Base-by-base conservation (phyloP, 2,113 vertebrate species). In the Spea multiplicata region DNA sequence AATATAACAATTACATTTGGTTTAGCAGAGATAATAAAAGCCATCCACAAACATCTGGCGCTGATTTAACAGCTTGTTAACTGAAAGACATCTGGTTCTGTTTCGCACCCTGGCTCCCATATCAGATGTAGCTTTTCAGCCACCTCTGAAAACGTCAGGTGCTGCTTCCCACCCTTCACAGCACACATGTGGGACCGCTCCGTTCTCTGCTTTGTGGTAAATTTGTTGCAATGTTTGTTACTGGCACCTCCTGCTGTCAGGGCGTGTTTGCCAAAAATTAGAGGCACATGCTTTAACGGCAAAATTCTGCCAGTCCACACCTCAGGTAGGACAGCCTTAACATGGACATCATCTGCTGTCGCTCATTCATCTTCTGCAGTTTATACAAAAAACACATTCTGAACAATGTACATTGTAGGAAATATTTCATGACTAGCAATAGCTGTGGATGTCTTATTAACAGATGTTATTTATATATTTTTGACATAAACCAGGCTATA, bases 201-300 rank as follows among this genome's bases (percentile, higher is more conserved):
- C 52, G 16, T 74, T 53, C 16, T 49, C 64, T 73, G 66, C 71
- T 74, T 52, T 80, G 71, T 49, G 78, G 71, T 61, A 8, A 49
- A 80, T 16, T 14, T 59, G 50, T 80, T 74, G 65, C 71, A 80
- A 80, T 74, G 78, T 68, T 74, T 80, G 71, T 80, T 80, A 47
- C 64, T 80, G 64, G 78, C 78, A 74, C 78, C 71, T 80, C 64
- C 71, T 74, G 78, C 71, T 80, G 78, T 80, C 78, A 80, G 45
- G 65, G 52, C 13, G 3, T 67, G 71, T 68, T 80, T 80, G 66
- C 16, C 5, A 68, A 74, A n/a, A 48, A 80, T 65, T 61, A 53
- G 71, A 66, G 50, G 44, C 78, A 68, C 71, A 80, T 59, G 62
- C 7, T 59, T 53, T 73, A 57, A 66, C 70, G 47, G 71, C 66